Base-by-base conservation (phyloP, 2,113 vertebrate species). In the Embiotoca jacksoni region DNA sequence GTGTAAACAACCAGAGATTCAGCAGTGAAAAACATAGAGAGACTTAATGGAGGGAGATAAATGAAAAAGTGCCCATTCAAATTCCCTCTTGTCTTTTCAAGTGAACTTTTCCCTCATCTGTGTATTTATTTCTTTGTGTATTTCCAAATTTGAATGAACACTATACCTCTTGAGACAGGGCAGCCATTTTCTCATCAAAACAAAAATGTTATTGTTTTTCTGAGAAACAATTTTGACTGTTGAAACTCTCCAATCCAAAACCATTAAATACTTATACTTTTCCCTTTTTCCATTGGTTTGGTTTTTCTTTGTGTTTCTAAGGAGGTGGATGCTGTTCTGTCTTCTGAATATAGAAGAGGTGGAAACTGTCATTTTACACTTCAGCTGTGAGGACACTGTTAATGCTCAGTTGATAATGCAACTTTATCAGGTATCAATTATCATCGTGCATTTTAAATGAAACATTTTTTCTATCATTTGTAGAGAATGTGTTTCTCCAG, bases 301-400 rank as follows among this genome's bases (percentile, higher is more conserved):
- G 2, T 16, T 14, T 66, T 57, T n/a, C n/a, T 63, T 6, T 30
- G 2, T 41, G 49, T 37, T 30, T 69, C n/a, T 64, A 7, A 75
- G 39, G 36, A 47, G 37, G 16, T 9, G 3, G 46, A 64, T 5
- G 16, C 31, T 62, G 7, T 53, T 61, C 33, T 47, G 23, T 56
- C 61, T 41, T 33, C 15, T 4, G 7, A 75, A 79, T 71, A 66
- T 61, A 56, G 16, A 74, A 31, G 39, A 64, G 32, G 16, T 52
- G n/a, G 14, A 67, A 57, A 39, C 59, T 37, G 53, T 57, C 31
- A 23, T n/a, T 57, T 84, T 32, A 39, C 23, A 50, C 13, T 35
- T 77, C 36, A 62, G 15, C 36, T 10, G 32, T 52, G 33, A 49
- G 61, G 52, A 66, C 47, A 32, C 44, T 49, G n/a, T 79, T 56